A percentile compares a stretch with the other conserved stretches of the same genome.
Conservation (phyloP, 2,888 invertebrate genomes). For the Nephrocerus scutellatus region DNA sequence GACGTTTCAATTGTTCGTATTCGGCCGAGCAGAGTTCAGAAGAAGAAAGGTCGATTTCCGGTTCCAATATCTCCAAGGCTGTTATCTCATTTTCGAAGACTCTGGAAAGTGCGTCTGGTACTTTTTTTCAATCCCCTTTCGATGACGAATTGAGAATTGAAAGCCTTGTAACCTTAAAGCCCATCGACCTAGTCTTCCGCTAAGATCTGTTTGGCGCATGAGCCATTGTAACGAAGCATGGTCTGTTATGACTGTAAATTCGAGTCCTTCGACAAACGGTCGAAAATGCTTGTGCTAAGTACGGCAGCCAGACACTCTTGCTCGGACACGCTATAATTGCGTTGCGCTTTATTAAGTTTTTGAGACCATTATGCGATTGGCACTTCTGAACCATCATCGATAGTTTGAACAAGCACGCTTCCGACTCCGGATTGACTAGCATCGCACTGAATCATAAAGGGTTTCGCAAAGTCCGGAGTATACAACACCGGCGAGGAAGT, state of each 20-base stretch:
- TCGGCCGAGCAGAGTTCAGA: no score
- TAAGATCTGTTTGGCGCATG: conserved; percentile 1
- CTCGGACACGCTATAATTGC: conserved; percentile 13
- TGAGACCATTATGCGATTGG: conserved; percentile 14
- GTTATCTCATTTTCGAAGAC: background rate
- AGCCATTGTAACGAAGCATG: conserved; percentile 23
- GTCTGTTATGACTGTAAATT: conserved; percentile 1
- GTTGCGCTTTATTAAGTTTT: conserved; percentile 17
- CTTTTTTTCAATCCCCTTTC: conserved; percentile 18
- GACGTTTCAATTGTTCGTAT: no score
- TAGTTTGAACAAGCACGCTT: conserved; percentile 11
- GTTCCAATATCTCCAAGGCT: no score
- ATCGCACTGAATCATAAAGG: conserved; percentile 17
- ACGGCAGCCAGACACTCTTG: conserved; percentile 5
- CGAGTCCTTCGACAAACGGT: conserved; percentile 3
- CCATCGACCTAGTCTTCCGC: conserved; percentile 7
- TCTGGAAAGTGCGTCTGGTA: conserved; percentile 1
- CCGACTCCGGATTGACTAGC: conserved; percentile 13
- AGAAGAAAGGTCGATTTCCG: no score
- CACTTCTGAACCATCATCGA: conserved; percentile 9
- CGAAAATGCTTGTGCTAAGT: conserved; percentile 4
- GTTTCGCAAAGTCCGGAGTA: conserved; percentile 15
- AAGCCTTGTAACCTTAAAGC: conserved; percentile 3
- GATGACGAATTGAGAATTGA: background rate
- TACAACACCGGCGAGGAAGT: conserved; percentile 16